Conservation (phyloP, 2,113 vertebrate genomes). For the Ramphastos sulfuratus region DNA sequence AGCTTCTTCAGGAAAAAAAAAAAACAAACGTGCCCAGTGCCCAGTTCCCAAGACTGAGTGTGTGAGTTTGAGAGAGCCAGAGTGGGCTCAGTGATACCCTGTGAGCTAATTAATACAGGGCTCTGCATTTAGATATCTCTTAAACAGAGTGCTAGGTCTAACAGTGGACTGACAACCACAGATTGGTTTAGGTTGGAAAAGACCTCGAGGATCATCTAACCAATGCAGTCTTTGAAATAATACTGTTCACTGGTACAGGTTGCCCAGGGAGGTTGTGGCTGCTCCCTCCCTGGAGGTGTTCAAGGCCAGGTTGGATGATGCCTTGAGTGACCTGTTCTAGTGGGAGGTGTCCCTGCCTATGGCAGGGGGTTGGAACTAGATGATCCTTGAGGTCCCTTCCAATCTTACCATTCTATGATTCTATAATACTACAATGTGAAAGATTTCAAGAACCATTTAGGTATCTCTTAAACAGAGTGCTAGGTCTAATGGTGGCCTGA, state of each 20-base stretch:
- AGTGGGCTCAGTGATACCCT: background rate
- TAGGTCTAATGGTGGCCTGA: background rate
- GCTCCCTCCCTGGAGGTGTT: no score
- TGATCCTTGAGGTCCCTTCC: no score
- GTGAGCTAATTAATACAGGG: background rate
- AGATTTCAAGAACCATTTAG: background rate
- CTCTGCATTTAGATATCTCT: background rate
- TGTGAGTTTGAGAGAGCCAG: background rate
- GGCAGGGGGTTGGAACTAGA: no score
- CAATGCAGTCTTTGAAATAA: no score
- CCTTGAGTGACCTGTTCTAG: no score
- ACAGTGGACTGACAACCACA: background rate
- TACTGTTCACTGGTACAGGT: no score
- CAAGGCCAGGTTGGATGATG: no score
- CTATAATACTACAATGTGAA: no score
- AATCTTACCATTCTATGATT: no score
- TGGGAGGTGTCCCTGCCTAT: no score
- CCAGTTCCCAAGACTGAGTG: background rate
- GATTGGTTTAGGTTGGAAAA: no score
- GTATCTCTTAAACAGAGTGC: background rate
- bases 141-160: background rate
- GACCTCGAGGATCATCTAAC: background rate
- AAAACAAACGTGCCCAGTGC: background rate
- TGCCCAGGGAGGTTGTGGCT: no score
- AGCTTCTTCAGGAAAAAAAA: constrained; percentile 17